A percentile compares a stretch with the other conserved stretches of the same genome.
Evolutionary conservation across 2,888 invertebrate species (phyloP).

Genomic region (Punctoribates punctum): DNA sequence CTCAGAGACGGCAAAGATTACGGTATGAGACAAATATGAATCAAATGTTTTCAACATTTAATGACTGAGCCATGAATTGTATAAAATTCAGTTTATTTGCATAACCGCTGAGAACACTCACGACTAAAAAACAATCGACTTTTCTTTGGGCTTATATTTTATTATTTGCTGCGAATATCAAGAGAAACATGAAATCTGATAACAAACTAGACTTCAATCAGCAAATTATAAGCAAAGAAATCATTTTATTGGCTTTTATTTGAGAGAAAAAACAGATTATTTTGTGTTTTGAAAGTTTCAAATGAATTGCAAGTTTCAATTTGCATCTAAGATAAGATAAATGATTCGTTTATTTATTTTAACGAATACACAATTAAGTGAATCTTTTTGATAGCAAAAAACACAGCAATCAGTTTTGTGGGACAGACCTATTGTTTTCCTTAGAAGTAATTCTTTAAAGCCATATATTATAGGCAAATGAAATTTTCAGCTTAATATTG

Average conservation of each 20-base stretch:
- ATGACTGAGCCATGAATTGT: conserved; percentile 1
- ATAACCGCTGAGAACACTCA: neutral
- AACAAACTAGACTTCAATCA: conserved; percentile 19
- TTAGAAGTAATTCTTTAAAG: neutral
- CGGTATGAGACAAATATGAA: conserved; percentile 60
- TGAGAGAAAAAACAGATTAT: neutral
- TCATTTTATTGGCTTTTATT: too few relatives aligned
- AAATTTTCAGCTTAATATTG: neutral
- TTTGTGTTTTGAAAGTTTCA: conserved; percentile 10
- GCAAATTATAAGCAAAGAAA: too few relatives aligned
- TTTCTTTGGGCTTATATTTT: neutral
- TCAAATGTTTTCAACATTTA: neutral
- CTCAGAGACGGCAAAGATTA: conserved; percentile 70
- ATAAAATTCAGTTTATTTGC: conserved; percentile 8
- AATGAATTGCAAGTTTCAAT: neutral
- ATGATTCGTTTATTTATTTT: conserved; percentile 2
- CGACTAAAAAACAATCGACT: conserved; percentile 25
- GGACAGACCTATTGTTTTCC: conserved; percentile 31
- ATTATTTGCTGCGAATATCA: neutral
- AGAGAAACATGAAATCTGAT: conserved; percentile 25
- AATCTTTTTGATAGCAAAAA: conserved; percentile 23
- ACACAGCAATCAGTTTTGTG: conserved; percentile 6
- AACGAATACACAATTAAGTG: conserved; percentile 19
- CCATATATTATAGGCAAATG: conserved; percentile 2
- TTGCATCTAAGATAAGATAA: conserved; percentile 18